Evolutionary conservation across 2,888 invertebrate species (phyloP).

Genomic region (Beris morrisii): DNA sequence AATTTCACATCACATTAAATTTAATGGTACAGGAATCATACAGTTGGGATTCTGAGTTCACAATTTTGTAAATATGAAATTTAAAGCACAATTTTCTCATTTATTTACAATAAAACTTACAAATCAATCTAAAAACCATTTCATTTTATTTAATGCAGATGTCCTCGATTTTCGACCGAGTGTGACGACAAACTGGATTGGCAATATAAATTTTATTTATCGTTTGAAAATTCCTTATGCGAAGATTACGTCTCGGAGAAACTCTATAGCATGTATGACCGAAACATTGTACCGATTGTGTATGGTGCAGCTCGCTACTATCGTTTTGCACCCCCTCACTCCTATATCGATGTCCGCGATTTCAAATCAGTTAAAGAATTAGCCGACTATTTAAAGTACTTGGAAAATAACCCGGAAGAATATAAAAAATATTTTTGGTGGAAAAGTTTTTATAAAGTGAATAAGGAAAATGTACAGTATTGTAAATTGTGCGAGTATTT

Average conservation of each 20-base stretch:
- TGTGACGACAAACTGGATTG: conserved; percentile 55
- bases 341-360: conserved; percentile 67
- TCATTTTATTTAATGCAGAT: conserved; percentile 44
- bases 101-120: too few species aligned
- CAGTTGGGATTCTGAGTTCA: too few species aligned
- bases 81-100: too few species aligned
- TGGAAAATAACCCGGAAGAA: conserved; percentile 50
- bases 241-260: conserved; percentile 72
- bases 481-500: conserved; percentile 8
- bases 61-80: too few species aligned
- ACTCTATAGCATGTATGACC: conserved; percentile 47
- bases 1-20: too few species aligned
- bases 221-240: conserved; percentile 71
- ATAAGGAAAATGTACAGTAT: background rate
- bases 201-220: conserved; percentile 69
- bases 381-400: background rate
- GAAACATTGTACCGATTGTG: conserved; percentile 64
- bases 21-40: too few species aligned
- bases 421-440: conserved; percentile 69
- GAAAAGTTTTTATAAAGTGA: conserved; percentile 58
- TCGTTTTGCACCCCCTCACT: conserved; percentile 51
- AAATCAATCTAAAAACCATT: too few species aligned
- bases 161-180: conserved; percentile 44
- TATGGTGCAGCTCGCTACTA: conserved; percentile 67
- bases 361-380: conserved; percentile 61